Percentiles rank a stretch among this genome's conserved stretches.
These are phyloP conservation scores for Phalloptychus januarius DNA, from an alignment of 2,797 vertebrate species.

Conservation along the genomic window DNA sequence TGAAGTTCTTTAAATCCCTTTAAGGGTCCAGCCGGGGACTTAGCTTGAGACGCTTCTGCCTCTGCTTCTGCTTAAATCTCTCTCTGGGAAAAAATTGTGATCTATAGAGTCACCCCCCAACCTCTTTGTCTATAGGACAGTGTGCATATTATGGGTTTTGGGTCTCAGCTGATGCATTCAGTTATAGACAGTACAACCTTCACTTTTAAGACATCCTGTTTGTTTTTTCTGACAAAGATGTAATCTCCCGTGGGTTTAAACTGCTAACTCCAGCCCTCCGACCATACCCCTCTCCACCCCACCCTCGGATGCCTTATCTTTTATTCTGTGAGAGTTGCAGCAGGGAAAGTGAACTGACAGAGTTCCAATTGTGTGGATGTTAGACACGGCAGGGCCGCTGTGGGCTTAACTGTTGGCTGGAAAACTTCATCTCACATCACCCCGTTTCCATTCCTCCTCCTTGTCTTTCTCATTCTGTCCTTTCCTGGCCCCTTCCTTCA, in stretches of 20 bases:
- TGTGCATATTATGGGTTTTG: neutral
- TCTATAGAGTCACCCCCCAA: neutral
- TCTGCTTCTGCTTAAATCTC: constrained; percentile 54
- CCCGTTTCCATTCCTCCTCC: constrained; percentile 32
- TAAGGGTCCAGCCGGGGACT: constrained; percentile 68
- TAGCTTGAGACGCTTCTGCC: constrained; percentile 54
- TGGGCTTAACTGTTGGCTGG: constrained; percentile 59
- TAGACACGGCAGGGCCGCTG: constrained; percentile 57
- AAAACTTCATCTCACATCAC: constrained; percentile 62
- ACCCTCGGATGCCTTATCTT: constrained; percentile 30
- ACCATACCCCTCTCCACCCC: neutral
- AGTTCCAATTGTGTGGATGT: constrained; percentile 65
- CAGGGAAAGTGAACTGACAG: constrained; percentile 60
- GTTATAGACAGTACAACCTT: constrained; percentile 5
- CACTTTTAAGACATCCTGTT: neutral
- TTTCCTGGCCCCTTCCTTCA: constrained; percentile 51
- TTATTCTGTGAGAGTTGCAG: constrained; percentile 41
- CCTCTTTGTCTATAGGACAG: constrained; percentile 2
- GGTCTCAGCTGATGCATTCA: constrained; percentile 14
- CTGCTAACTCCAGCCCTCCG: constrained; percentile 5
- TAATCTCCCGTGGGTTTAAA: neutral
- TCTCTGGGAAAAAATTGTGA: constrained; percentile 45
- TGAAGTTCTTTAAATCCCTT: constrained; percentile 78
- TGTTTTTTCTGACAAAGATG: neutral
- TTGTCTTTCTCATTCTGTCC: constrained; percentile 54